Percentiles rank a stretch among this genome's conserved stretches.
These are phyloP conservation scores for Pseudorasbora parva DNA, from an alignment of 2,113 vertebrate genomes.

Conservation along the genomic window DNA sequence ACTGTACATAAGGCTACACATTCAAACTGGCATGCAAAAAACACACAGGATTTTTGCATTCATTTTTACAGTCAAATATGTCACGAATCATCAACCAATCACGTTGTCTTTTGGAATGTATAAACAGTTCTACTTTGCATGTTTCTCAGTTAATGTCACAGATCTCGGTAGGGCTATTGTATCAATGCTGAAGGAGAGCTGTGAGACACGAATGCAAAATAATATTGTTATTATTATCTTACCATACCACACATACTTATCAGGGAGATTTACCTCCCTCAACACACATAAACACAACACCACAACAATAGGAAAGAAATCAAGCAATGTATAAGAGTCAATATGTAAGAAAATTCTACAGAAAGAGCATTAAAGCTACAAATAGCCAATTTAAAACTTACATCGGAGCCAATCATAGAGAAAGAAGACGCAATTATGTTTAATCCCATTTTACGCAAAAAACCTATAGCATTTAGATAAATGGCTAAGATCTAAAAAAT, in stretches of 20 bases:
- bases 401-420: not conserved
- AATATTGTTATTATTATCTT: not conserved
- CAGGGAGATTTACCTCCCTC: not conserved
- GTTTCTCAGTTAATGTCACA: slow-evolving; percentile 36
- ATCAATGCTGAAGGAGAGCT: not conserved
- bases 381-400: slow-evolving; percentile 2
- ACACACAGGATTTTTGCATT: slow-evolving; percentile 62
- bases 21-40: slow-evolving; percentile 57
- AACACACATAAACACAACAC: slow-evolving; percentile 51
- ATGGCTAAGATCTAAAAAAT: not conserved
- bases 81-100: slow-evolving; percentile 30
- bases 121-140: slow-evolving; percentile 54
- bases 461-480: too few species aligned
- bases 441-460: not conserved
- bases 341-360: not conserved
- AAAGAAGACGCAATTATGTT: not conserved
- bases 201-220: not conserved
- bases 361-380: not conserved
- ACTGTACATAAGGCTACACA: slow-evolving; percentile 26
- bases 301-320: slow-evolving; percentile 8
- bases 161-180: not conserved
- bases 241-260: not conserved
- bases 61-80: slow-evolving; percentile 62
- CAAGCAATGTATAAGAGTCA: not conserved
- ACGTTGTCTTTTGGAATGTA: not conserved